Base-by-base conservation (phyloP, 2,888 invertebrate genomes). In the Pseudococcus longispinus region DNA sequence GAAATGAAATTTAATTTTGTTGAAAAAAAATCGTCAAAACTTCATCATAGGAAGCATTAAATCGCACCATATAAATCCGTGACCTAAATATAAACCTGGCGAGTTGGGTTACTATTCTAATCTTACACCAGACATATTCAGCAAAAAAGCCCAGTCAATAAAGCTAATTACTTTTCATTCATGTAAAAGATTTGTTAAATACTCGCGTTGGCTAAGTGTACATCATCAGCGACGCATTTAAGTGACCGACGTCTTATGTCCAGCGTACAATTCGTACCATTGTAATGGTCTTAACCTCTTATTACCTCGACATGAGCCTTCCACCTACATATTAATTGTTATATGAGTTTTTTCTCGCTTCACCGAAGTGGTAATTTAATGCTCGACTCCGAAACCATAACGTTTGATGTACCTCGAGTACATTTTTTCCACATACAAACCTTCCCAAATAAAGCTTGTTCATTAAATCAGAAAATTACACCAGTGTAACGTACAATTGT, bases 381-480 rank as follows among this genome's bases (percentile, higher is more conserved):
- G 29, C 70, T 70, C 18, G 18, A 37, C 1, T 65, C n/a, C 74
- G 37, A 29, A 32, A 37, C 74, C 32, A 8, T 29, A 74, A 18
- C 51, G n/a, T 51, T 18, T 51, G n/a, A 74, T 74, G 74, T 37
- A 0, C 74, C n/a, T 18, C n/a, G n/a, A n/a, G n/a, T n/a, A 18
- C 26, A 8, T 26, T 20, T 20, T 60, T 51, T 5, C 51, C n/a
- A 51, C 60, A 37, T 20, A 20, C 20, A 60, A 20, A 26, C 32
- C n/a, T 26, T 74, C 15, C 13, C 13, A 46, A 46, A 15, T 13
- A 51, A 51, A 51, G 6, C 37, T 15, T 37, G 37, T 74, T 74
- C 74, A 74, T 74, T 74, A 74, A 74, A 74, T 37, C 74, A 74
- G 74, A 74, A 74, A 74, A 74, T 74, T 74, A 74, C 29, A 74